These are phyloP conservation scores for Siphamia tubifer DNA, from an alignment of 2,113 vertebrate species.

Conservation along the genomic window DNA sequence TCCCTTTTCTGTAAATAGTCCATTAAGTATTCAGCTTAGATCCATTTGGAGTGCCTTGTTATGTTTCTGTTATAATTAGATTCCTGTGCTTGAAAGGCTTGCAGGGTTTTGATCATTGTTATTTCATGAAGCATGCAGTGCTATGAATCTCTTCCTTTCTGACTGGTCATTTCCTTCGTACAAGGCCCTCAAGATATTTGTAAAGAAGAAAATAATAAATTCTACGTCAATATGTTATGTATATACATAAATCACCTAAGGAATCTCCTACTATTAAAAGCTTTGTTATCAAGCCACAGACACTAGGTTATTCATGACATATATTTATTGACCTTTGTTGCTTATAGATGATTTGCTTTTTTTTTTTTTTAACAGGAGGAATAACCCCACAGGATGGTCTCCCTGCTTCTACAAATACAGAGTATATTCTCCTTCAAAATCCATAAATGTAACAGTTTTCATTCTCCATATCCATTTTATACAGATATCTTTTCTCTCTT, in stretches of 20 bases:
- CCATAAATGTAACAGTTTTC: too few species aligned
- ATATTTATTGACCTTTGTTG: background rate
- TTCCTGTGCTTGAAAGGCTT: constrained; percentile 42
- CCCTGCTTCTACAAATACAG: too few species aligned
- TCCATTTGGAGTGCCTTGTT: constrained; percentile 43
- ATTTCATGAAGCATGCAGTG: constrained; percentile 53
- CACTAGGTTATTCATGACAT: background rate
- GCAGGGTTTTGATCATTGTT: constrained; percentile 61
- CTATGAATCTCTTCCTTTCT: constrained; percentile 24
- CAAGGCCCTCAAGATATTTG: constrained; percentile 1
- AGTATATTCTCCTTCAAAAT: too few species aligned
- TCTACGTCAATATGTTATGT: too few species aligned
- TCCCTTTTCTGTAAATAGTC: constrained; percentile 17
- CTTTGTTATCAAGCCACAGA: background rate
- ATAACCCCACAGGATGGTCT: too few species aligned
- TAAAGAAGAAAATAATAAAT: constrained; percentile 19
- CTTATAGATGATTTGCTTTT: too few species aligned
- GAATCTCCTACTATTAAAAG: background rate
- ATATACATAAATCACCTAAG: constrained; percentile 10
- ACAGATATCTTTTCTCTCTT: too few species aligned
- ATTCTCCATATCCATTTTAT: too few species aligned
- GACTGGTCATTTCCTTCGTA: constrained; percentile 2
- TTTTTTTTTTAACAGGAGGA: too few species aligned
- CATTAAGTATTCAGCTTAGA: constrained; percentile 43
- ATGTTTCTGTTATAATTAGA: constrained; percentile 63